Evolutionary conservation across 2,113 vertebrate species (phyloP).

Genomic region (Nyctibius bracteatus): DNA sequence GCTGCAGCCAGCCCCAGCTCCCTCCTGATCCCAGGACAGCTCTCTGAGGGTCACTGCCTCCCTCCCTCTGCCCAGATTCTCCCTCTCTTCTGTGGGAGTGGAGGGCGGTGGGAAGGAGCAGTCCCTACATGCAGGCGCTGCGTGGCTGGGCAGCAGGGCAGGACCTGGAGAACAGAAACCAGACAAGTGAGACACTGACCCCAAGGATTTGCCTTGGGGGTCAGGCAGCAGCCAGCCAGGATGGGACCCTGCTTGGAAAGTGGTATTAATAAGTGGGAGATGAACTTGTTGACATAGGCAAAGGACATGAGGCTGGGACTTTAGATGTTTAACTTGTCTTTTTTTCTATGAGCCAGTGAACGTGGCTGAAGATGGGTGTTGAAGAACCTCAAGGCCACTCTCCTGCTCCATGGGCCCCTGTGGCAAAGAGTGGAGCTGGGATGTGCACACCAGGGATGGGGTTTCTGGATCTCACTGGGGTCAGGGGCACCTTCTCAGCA

Average conservation of each 20-base stretch:
- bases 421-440: background rate
- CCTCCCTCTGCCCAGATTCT: background rate
- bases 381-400: background rate
- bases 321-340: background rate
- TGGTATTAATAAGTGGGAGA: background rate
- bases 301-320: background rate
- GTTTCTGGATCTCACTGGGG: background rate
- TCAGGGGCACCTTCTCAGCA: background rate
- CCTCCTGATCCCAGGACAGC: background rate
- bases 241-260: background rate
- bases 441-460: background rate
- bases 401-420: rapidly evolving
- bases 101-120: background rate
- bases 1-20: background rate
- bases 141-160: background rate
- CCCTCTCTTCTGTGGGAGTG: background rate
- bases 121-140: background rate
- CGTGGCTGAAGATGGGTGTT: background rate
- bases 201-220: background rate
- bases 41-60: background rate
- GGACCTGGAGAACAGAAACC: background rate
- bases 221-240: background rate
- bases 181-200: background rate
- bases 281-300: background rate
- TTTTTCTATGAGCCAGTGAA: rapidly evolving